These are phyloP conservation scores for Edolisoma coerulescens DNA, from an alignment of 2,113 vertebrate species.

Conservation along the genomic window DNA sequence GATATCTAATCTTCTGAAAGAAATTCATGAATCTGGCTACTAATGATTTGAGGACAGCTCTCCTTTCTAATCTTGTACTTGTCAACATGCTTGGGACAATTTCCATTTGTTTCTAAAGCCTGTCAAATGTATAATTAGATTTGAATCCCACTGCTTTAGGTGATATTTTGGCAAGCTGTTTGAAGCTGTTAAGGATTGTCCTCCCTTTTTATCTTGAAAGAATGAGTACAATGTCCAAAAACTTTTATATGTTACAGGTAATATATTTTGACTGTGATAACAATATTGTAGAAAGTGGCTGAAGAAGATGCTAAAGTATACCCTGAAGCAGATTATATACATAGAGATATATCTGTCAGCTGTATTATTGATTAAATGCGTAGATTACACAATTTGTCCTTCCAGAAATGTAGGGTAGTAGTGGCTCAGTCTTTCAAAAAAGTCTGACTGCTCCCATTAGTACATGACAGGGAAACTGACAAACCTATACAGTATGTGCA, in stretches of 20 bases:
- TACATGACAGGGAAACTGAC: neutral
- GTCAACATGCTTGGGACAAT: neutral
- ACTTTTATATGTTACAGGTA: neutral
- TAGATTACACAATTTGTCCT: neutral
- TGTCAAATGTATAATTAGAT: neutral
- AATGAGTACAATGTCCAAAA: neutral
- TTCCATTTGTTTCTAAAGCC: slow-evolving; percentile 16
- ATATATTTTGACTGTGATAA: neutral
- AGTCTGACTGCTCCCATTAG: neutral
- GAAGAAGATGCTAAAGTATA: neutral
- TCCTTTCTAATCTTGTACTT: neutral
- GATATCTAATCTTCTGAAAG: neutral
- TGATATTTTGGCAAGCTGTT: slow-evolving; percentile 5
- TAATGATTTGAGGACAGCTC: neutral
- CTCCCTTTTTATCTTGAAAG: neutral
- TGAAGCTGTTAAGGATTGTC: neutral
- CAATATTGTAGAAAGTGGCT: neutral
- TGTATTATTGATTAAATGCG: neutral
- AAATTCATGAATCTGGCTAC: neutral
- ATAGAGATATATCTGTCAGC: neutral
- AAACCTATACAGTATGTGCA: neutral
- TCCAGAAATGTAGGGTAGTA: neutral
- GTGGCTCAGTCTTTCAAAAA: neutral
- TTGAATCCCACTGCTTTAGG: slow-evolving; percentile 10
- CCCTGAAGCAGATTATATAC: neutral